Conservation (phyloP, 2,797 vertebrate genomes). For the Spondyliosoma cantharus region DNA sequence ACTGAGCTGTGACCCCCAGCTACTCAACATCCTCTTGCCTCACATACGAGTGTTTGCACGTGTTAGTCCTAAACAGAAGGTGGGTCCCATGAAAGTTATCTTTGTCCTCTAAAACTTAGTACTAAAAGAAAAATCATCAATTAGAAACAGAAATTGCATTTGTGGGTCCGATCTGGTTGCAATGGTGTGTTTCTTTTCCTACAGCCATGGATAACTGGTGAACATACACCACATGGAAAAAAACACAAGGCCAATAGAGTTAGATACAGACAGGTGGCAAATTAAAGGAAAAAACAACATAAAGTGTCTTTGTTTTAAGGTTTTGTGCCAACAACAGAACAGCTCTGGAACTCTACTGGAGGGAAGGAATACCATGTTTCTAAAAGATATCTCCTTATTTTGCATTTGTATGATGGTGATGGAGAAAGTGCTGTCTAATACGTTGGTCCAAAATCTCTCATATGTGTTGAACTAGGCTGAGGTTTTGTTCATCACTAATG, state of each 20-base stretch:
- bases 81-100: slow-evolving; percentile 60
- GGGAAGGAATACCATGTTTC: too few species aligned
- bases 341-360: too few species aligned
- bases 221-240: background rate
- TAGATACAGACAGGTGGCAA: background rate
- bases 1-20: slow-evolving; percentile 77
- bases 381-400: too few species aligned
- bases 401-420: too few species aligned
- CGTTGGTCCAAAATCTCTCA: too few species aligned
- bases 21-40: slow-evolving; percentile 89
- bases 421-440: too few species aligned
- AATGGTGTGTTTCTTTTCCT: background rate
- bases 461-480: too few species aligned
- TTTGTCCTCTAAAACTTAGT: background rate
- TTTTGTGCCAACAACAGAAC: too few species aligned
- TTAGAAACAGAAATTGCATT: background rate
- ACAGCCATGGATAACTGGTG: background rate
- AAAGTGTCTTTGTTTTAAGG: too few species aligned
- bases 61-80: slow-evolving; percentile 98
- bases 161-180: background rate
- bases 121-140: background rate
- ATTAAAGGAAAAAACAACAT: too few species aligned
- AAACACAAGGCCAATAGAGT: background rate
- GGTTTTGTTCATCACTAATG: too few species aligned
- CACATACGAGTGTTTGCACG: slow-evolving; percentile 93